Evolutionary conservation across 2,888 invertebrate species (phyloP), one percentile per base, ranked within the genome.

Genomic region (Cheilosia impressa): DNA sequence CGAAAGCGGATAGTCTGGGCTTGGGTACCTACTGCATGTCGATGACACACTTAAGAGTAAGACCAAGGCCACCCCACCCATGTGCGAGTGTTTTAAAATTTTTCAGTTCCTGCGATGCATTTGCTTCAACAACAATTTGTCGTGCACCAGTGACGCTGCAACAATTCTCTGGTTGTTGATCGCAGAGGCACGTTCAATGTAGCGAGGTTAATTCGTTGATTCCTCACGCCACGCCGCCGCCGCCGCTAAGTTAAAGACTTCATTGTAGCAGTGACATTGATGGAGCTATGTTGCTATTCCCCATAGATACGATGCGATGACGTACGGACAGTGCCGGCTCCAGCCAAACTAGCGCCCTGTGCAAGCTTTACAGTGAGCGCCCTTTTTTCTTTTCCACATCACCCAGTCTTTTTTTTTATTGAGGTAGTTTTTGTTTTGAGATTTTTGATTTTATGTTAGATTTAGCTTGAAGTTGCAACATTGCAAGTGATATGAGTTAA

Each of bases 61-160:
- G 17, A 58, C 43, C 62, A 72, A 63, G 79, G 71, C 71, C 38
- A 45, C 45, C 50, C 53, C 58, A 81, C 69, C 75, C 76, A 68
- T 15, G 10, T 24, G 50, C 4, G 60, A 19, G 24, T 4, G 45
- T 58, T 66, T 57, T 66, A 57, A 57, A 65, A 66, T 65, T 47
- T 53, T 55, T 65, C 19, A 57, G 50, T 58, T 60, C 58, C 41
- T 34, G 10, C 50, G 52, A 66, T 58, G 66, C 52, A 65, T 55
- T 45, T 15, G 45, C 45, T 34, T 43, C 17, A 58, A 52, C 58
- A 52, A 19, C 38, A 38, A 38, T 38, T 38, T 38, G 38, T 38
- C 38, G 38, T 55, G 55, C 55, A n/a, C 34, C 52, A 38, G 6
- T 58, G 43, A 62, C 31, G 41, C 10, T 72, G 52, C 31, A 43